Base-by-base conservation (phyloP, 1,140 invertebrate genomes). In the Papilio polyxenes region DNA sequence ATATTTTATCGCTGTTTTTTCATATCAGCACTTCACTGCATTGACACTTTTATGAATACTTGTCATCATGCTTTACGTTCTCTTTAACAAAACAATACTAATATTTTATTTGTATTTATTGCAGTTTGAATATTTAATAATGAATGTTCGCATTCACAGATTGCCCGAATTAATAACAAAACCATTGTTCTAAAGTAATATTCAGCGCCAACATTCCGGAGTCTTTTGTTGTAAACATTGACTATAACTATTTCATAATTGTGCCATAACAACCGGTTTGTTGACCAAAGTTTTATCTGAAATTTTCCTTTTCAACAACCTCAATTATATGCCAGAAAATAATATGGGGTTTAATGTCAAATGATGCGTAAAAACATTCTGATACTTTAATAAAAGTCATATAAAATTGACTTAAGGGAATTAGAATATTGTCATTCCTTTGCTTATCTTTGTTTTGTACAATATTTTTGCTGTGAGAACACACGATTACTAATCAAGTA, bases 101-200 rank as follows among this genome's bases (percentile, higher is more conserved):
- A 31, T 31, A 31, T 31, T 31, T 31, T 62, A 62, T 20, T 62
- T 23, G n/a, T 62, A 20, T 20, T 56, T 17, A 8, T 62, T 62
- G 20, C 23, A 62, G 17, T 62, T 62, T 62, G 7, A n/a, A 23
- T 62, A 20, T 23, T 62, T 62, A n/a, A 20, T 31, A 20, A 62
- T 62, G 23, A 20, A 62, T 6, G n/a, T 17, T 62, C 7, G 59
- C 59, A 23, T 2, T 1, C 17, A 62, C 15, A 62, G 17, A 62
- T 2, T 6, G 53, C 2, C 6, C n/a, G 17, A 62, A 20, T 62
- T 23, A 62, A 62, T 62, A 20, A 62, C 59, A 62, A 62, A 20
- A n/a, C 59, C 59, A 62, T 62, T 62, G 59, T 62, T 62, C n/a
- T 5, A 62, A n/a, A 23, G 59, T 62, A 62, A 62, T 62, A 20